Base-by-base conservation (phyloP, 92 coral and sea anemone genomes). In the Anthopleura xanthogrammica region DNA sequence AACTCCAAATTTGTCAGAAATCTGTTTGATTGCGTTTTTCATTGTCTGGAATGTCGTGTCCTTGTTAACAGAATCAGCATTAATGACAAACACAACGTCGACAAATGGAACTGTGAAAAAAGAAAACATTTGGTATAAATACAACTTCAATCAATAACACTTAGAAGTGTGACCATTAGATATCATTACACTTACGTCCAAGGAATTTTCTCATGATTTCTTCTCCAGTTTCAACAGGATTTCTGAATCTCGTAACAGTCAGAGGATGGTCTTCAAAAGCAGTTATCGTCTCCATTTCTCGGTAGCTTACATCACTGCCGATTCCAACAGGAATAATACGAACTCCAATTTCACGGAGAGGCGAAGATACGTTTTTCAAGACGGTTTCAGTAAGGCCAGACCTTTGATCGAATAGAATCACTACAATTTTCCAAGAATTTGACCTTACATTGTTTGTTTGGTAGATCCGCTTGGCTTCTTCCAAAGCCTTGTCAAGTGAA, bases 131-230 rank as follows among this genome's bases (percentile, higher is more conserved):
- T 46, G 50, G 12, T 75, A 12, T 22, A 6, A 68, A 23, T 62
- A 62, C 29, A 19, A 68, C 3, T 5, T 23, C 5, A 65, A 68
- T 22, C 16, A 10, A 36, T 23, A 68, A 62, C 29, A 62, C 29
- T 19, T 11, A 19, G 9, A 16, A 23, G 16, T 36, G 42, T 68
- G 5, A 42, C 7, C 12, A 23, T 20, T n/a, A 62, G 5, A 58
- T 50, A 6, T 22, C 12, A 24, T 43, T n/a, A 62, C 1, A 83
- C 87, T 84, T 77, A 84, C 87, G 71, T 22, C 77, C 42, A 36
- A 84, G 82, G 66, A 84, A 65, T 58, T 80, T 71, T 16, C 66
- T 84, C 87, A 84, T 84, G n/a, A 77, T 64, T 48, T 84, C 87
- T 48, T 76, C 87, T 16, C 82, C 87, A 41, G 82, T 84, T 64